Evolutionary conservation across 2,113 vertebrate genomes (phyloP).

Genomic region (Athene noctua): DNA sequence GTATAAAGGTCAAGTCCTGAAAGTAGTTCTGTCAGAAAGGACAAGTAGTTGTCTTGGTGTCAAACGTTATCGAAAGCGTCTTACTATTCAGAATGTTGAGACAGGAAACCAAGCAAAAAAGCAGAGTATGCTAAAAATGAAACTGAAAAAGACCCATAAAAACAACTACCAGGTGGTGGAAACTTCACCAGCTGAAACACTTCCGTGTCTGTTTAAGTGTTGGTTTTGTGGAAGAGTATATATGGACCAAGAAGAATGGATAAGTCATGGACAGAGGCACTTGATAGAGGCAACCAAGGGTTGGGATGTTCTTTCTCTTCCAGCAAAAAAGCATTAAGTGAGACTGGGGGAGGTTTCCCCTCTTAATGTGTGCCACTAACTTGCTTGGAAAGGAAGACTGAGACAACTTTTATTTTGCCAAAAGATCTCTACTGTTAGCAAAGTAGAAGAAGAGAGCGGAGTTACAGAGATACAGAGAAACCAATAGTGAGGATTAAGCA

Average conservation of each 20-base stretch:
- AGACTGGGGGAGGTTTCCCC: not conserved
- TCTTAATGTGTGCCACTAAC: not conserved
- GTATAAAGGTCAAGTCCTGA: conserved; percentile 77
- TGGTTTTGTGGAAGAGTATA: conserved; percentile 80
- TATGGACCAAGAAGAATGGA: conserved; percentile 81
- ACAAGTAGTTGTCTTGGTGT: conserved; percentile 72
- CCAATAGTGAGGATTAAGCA: not conserved
- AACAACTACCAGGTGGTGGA: conserved; percentile 88
- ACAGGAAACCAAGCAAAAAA: conserved; percentile 64
- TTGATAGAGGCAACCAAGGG: conserved; percentile 79
- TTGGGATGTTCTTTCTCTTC: conserved; percentile 75
- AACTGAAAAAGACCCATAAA: conserved; percentile 87
- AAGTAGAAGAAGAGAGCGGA: not conserved
- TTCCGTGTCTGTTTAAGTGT: conserved; percentile 73
- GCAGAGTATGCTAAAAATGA: conserved; percentile 90
- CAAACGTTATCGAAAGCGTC: conserved; percentile 62
- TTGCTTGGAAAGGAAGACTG: not conserved
- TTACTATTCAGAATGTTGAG: conserved; percentile 68
- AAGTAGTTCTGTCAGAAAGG: conserved; percentile 77
- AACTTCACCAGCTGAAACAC: conserved; percentile 55
- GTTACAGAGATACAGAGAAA: not conserved
- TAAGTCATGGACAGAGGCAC: conserved; percentile 80
- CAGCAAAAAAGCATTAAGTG: conserved; percentile 41
- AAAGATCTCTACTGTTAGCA: not conserved
- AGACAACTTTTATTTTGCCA: conserved; percentile 16